Conservation (phyloP, 2,797 vertebrate genomes). For the Malacoctenus gilli region DNA sequence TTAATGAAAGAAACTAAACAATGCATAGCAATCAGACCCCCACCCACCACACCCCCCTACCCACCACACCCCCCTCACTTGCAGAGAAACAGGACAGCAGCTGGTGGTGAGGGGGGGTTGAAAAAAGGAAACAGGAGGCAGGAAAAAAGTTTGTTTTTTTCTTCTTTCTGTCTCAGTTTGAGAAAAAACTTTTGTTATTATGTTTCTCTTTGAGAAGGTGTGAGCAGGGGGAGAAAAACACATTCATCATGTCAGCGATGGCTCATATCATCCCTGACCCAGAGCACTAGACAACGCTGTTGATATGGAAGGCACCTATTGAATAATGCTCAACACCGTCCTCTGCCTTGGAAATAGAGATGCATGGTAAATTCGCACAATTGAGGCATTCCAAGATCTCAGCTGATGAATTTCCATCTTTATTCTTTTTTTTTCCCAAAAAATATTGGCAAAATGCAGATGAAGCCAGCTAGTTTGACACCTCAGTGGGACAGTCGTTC, state of each 20-base stretch:
- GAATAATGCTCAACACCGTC: conserved; percentile 70
- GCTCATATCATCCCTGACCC: conserved; percentile 77
- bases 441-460: conserved; percentile 35
- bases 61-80: conserved; percentile 55
- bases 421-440: conserved; percentile 23
- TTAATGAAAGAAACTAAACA: conserved; percentile 97
- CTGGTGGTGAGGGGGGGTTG: conserved; percentile 62
- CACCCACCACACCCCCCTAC: conserved; percentile 71
- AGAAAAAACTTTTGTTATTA: conserved; percentile 77
- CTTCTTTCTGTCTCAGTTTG: conserved; percentile 41
- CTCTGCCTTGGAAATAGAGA: conserved; percentile 68
- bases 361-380: conserved; percentile 51
- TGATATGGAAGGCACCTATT: conserved; percentile 69
- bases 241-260: conserved; percentile 77
- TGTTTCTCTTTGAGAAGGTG: conserved; percentile 73
- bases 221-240: conserved; percentile 74
- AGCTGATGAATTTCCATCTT: too few species aligned
- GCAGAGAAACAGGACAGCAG: conserved; percentile 56
- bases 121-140: conserved; percentile 27
- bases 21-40: conserved; percentile 91
- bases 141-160: conserved; percentile 40
- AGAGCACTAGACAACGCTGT: conserved; percentile 60
- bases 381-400: conserved; percentile 34
- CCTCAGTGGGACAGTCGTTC: too few species aligned
- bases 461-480: conserved; percentile 24